Evolutionary conservation across 2,888 invertebrate species (phyloP), one percentile per base, ranked within the genome.

Genomic region (Scotopteryx bipunctaria): DNA sequence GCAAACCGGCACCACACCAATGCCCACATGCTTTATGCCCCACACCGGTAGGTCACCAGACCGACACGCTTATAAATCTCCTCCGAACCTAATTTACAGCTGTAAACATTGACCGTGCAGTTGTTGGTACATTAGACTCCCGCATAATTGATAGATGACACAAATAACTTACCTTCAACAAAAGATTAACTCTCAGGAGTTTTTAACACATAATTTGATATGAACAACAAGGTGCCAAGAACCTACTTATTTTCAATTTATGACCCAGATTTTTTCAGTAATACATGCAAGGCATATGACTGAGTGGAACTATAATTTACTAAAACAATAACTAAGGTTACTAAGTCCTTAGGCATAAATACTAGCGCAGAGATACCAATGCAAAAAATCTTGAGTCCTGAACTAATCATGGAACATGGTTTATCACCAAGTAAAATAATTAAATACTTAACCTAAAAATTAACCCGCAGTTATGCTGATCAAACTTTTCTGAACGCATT

Each of bases 21-120:
- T 86, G 88, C 89, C 89, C 86, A 90, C 89, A 83, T 90, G 89
- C 89, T 90, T 90, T 72, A 80, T 85, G 86, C 87, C 87, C 78
- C 82, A 82, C 88, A 89, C 89, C 67, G 89, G 89, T 90, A 90
- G 83, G 89, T 90, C 81, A 84, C 86, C 77, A 75, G 65, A 70
- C 81, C 74, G 61, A 80, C 81, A 81, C 86, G 83, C 82, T 83
- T 81, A 75, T 56, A 54, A 55, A 51, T 59, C 55, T 55, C 46
- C 42, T 51, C 53, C 46, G 41, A 53, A 46, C 47, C 55, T 56
- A 35, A 58, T 57, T 61, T 53, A 59, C 55, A 53, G 59, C 59
- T 59, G 57, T 53, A 57, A 57, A 61, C 59, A 59, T 48, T 58
- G 44, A 55, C 58, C 48, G 48, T 45, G 27, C 54, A 59, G 59